These are phyloP conservation scores for Augochlorella aurata DNA, from an alignment of 2,888 invertebrate genomes.

Conservation along the genomic window DNA sequence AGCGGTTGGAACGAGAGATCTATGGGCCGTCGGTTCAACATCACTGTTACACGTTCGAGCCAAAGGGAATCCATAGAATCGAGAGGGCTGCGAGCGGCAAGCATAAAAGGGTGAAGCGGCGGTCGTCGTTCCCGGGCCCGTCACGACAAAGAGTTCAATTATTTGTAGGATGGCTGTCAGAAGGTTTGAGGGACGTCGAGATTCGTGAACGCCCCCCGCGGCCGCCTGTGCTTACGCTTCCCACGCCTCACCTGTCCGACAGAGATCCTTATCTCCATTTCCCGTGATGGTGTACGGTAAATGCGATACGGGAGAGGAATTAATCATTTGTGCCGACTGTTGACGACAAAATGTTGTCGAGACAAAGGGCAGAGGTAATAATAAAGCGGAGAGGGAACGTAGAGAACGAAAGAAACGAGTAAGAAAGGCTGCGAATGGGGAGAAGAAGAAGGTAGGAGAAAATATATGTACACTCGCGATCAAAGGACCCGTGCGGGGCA, in stretches of 20 bases:
- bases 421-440: neutral
- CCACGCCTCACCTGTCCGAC: conserved; percentile 71
- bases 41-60: conserved; percentile 48
- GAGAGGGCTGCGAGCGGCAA: conserved; percentile 41
- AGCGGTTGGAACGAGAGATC: conserved; percentile 19
- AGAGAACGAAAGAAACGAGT: conserved; percentile 8
- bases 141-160: conserved; percentile 63
- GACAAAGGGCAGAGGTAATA: conserved; percentile 60
- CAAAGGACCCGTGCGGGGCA: conserved; percentile 61
- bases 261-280: conserved; percentile 67
- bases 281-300: conserved; percentile 29
- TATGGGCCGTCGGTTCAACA: conserved; percentile 15
- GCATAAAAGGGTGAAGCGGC: conserved; percentile 52
- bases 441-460: neutral
- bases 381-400: conserved; percentile 44
- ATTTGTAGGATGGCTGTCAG: conserved; percentile 61
- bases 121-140: conserved; percentile 32
- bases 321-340: conserved; percentile 62
- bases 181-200: conserved; percentile 58
- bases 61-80: conserved; percentile 54
- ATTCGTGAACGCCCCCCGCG: conserved; percentile 33
- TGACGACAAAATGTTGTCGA: conserved; percentile 63
- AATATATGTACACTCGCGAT: conserved; percentile 49
- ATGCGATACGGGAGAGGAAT: conserved; percentile 49
- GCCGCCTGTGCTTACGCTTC: conserved; percentile 53